Evolutionary conservation across 53 echinoderm and acorn worm genomes (phyloP).

Genomic region (Antedon mediterranea): DNA sequence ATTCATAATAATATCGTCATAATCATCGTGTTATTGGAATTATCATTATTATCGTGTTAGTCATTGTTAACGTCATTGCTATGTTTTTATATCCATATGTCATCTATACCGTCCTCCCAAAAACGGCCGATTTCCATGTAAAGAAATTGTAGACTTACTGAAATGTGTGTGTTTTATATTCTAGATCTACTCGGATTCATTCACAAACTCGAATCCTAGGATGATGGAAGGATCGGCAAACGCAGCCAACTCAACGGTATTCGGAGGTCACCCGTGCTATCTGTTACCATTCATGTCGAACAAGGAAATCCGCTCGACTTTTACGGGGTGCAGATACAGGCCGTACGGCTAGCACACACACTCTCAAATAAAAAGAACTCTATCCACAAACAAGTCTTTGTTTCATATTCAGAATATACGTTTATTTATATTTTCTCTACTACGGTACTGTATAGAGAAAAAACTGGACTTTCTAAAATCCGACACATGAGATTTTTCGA

Average conservation of each 20-base stretch:
- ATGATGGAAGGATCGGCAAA: constrained; percentile 52
- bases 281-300: constrained; percentile 50
- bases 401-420: no score
- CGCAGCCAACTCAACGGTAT: constrained; percentile 69
- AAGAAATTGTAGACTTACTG: not conserved
- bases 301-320: constrained; percentile 50
- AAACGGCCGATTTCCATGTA: not conserved
- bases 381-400: no score
- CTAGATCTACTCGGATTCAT: constrained; percentile 47
- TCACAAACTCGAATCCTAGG: constrained; percentile 36
- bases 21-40: not conserved
- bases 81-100: no score
- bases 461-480: no score
- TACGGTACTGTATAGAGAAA: no score
- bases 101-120: no score
- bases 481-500: no score
- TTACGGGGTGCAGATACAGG: constrained; percentile 91
- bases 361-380: no score
- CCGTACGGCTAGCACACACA: constrained; percentile 10
- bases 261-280: constrained; percentile 65
- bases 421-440: no score
- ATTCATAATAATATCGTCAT: constrained; percentile 1
- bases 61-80: no score
- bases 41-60: no score
- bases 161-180: not conserved